These are phyloP conservation scores for Andrena flavipes DNA, from an alignment of 2,888 invertebrate genomes.

Conservation along the genomic window DNA sequence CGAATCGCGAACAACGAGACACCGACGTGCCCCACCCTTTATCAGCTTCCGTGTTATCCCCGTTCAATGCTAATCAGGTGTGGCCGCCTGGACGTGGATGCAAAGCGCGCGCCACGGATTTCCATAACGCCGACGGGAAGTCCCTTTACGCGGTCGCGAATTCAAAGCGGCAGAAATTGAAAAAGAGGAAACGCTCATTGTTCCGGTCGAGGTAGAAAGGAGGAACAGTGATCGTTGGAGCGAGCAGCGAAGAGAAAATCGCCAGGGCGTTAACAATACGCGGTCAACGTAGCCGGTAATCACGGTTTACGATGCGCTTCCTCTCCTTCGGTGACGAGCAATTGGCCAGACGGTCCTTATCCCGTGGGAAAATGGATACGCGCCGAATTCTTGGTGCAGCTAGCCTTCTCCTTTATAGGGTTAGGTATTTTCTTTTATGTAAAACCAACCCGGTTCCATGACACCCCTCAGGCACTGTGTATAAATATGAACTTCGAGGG, in stretches of 20 bases:
- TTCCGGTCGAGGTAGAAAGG: conserved; percentile 42
- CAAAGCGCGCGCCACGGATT: conserved; percentile 9
- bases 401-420: no score
- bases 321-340: conserved; percentile 1
- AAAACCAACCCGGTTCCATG: no score
- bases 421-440: no score
- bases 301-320: conserved; percentile 48
- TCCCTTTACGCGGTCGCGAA: conserved; percentile 31
- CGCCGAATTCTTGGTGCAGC: not conserved
- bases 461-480: no score
- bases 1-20: conserved; percentile 20
- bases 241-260: conserved; percentile 54
- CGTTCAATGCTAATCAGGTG: conserved; percentile 58
- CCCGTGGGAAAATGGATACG: not conserved
- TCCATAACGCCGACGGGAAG: conserved; percentile 53
- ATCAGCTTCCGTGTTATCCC: conserved; percentile 29
- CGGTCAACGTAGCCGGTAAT: conserved; percentile 21
- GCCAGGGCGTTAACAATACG: conserved; percentile 43
- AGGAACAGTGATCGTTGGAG: conserved; percentile 43
- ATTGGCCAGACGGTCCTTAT: not conserved
- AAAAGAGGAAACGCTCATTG: conserved; percentile 46
- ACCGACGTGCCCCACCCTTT: conserved; percentile 13
- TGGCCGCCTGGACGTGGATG: conserved; percentile 24
- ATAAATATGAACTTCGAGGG: no score
- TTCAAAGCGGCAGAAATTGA: conserved; percentile 49